Evolutionary conservation across 2,888 invertebrate genomes (phyloP), one percentile per base, ranked within the genome.

Genomic region (Dyspetes luteomarginatus): DNA sequence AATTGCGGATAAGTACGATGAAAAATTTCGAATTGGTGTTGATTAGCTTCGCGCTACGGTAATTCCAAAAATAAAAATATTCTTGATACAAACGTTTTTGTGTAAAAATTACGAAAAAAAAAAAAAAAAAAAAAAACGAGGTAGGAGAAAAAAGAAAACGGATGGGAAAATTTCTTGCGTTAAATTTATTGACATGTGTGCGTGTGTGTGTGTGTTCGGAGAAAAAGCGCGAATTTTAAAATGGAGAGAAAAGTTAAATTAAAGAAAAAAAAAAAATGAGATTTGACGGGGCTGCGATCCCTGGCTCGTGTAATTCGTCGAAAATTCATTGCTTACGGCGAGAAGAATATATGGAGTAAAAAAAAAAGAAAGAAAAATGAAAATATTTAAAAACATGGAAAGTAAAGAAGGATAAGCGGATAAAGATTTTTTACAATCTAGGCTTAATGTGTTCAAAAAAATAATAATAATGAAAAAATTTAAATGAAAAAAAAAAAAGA

Each of bases 361-460:
- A 68, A 65, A 76, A 64, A 43, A 43, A 74, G 55, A 74, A 64
- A 50, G 52, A 75, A 45, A 24, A n/a, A n/a, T n/a, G n/a, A n/a
- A 55, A 73, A 60, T 72, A 45, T 4, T 67, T 67, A 84, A 82
- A 85, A 85, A 81, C 85, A 83, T 83, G 77, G 78, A 84, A 84
- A 85, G 81, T 81, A 81, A 45, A 71, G 65, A 68, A 84, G 72
- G 83, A 80, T 85, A 85, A 84, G 86, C 85, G 85, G 82, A 85
- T 82, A 80, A 85, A 87, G 84, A 84, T 88, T 89, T 90, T 89
- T 90, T 90, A 90, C 90, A 87, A 90, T 91, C 88, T 91, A 91
- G 91, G 91, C 91, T 89, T 89, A 87, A 91, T 91, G 92, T 92
- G 92, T 92, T 92, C 91, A 91, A 89, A 89, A 86, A 87, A 41